Evolutionary conservation across 2,113 vertebrate species (phyloP).

Genomic region (Macquaria ambigua): DNA sequence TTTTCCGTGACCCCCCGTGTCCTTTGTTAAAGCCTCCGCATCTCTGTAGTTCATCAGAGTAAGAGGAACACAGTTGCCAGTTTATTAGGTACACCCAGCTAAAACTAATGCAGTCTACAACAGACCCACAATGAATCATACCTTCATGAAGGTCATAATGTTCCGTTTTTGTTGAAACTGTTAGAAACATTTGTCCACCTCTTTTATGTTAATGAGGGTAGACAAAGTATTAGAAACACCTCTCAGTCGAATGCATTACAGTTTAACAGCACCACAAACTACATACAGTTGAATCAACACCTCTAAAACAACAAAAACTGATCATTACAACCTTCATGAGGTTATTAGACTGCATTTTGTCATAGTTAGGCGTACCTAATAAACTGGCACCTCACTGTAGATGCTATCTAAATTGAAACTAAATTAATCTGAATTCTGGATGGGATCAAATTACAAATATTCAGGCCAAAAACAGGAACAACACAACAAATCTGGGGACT

Average conservation of each 20-base stretch:
- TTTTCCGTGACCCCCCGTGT: slow-evolving; percentile 29
- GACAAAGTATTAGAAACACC: neutral
- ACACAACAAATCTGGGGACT: neutral
- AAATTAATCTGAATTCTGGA: neutral
- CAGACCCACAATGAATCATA: neutral
- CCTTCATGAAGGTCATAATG: neutral
- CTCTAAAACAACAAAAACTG: no score
- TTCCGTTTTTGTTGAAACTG: neutral
- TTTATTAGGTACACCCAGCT: slow-evolving; percentile 22
- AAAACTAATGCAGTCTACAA: neutral
- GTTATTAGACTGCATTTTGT: neutral
- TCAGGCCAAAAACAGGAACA: neutral
- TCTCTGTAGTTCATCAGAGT: slow-evolving; percentile 1
- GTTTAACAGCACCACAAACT: neutral
- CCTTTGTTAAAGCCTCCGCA: slow-evolving; percentile 5
- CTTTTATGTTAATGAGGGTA: neutral
- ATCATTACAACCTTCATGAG: neutral
- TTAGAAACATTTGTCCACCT: neutral
- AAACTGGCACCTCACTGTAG: neutral
- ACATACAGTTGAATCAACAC: neutral
- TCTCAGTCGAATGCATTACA: neutral
- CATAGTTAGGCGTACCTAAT: neutral
- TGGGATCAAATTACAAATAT: neutral
- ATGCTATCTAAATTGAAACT: neutral
- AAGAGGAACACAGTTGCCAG: neutral